phyloP scores from a whole-genome alignment of 2,797 vertebrate species.

The Sebastes matsubarae region DNA sequence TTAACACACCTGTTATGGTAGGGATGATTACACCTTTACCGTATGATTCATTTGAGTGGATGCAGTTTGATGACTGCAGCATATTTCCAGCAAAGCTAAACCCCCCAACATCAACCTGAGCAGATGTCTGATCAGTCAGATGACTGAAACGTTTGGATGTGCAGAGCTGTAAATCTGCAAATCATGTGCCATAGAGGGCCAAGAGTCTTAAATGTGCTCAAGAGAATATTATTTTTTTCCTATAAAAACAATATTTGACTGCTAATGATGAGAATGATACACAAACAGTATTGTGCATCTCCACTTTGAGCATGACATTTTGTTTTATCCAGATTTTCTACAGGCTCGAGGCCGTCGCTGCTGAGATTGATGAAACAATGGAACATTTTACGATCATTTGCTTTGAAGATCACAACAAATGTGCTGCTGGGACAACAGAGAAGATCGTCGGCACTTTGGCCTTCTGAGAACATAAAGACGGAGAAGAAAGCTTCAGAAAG shows the following conservation, averaged over 20 bases:
- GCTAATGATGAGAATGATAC: not conserved
- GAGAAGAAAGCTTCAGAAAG: not conserved
- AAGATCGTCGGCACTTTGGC: not conserved
- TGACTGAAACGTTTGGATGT: not conserved
- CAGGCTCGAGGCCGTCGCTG: not conserved
- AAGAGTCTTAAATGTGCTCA: not conserved
- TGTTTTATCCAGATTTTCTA: not conserved
- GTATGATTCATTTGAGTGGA: constrained; percentile 36
- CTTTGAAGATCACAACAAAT: constrained; percentile 22
- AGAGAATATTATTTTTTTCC: not conserved
- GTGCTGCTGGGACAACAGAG: not conserved
- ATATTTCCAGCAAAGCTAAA: constrained; percentile 40
- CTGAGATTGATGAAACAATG: not conserved
- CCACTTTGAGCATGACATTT: not conserved
- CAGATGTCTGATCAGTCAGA: not conserved
- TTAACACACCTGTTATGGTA: constrained; percentile 47
- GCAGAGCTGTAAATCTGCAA: constrained; percentile 11
- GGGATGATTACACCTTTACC: constrained; percentile 57
- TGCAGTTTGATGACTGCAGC: constrained; percentile 49
- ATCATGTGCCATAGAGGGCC: not conserved
- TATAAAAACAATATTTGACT: not conserved
- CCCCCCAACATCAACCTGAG: not conserved
- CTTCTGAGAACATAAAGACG: constrained; percentile 2
- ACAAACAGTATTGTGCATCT: not conserved
- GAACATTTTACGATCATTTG: not conserved